A percentile compares a stretch with the other conserved stretches of the same genome.
These are phyloP conservation scores for Mormyrops boulengeri DNA, from an alignment of 2,797 vertebrate species.

Conservation along the genomic window DNA sequence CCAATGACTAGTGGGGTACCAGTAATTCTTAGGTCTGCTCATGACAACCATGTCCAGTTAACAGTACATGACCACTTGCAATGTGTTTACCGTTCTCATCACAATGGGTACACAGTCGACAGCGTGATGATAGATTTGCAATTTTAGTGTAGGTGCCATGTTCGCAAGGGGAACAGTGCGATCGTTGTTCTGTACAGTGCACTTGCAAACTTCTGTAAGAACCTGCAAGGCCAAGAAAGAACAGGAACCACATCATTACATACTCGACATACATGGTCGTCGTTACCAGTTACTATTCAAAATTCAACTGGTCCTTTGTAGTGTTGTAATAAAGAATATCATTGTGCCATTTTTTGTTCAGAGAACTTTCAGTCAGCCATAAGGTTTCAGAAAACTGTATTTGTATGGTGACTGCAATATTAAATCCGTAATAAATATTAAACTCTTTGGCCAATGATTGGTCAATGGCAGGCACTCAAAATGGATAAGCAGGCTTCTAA, in stretches of 20 bases:
- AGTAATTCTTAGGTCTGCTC: not conserved
- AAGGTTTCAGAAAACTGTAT: not conserved
- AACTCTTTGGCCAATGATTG: not conserved
- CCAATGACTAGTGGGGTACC: not conserved
- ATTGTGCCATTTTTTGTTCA: not conserved
- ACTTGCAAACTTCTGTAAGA: not conserved
- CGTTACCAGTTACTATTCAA: not conserved
- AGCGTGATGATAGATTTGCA: accelerated
- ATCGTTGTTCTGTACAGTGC: accelerated
- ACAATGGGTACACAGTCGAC: accelerated
- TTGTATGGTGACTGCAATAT: not conserved
- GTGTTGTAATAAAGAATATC: not conserved
- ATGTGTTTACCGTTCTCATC: not conserved
- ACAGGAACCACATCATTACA: not conserved
- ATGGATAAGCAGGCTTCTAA: not conserved
- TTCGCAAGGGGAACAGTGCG: conserved; percentile 23
- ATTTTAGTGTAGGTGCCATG: accelerated
- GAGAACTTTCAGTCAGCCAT: not conserved
- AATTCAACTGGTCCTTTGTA: not conserved
- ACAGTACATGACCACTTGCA: not conserved
- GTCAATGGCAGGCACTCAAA: not conserved
- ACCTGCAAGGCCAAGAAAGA: conserved; percentile 37
- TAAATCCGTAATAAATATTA: not conserved
- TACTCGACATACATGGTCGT: not conserved
- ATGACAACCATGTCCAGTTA: not conserved